Base-by-base conservation (phyloP, 2,797 vertebrate genomes). In the Anguilla pacifica region DNA sequence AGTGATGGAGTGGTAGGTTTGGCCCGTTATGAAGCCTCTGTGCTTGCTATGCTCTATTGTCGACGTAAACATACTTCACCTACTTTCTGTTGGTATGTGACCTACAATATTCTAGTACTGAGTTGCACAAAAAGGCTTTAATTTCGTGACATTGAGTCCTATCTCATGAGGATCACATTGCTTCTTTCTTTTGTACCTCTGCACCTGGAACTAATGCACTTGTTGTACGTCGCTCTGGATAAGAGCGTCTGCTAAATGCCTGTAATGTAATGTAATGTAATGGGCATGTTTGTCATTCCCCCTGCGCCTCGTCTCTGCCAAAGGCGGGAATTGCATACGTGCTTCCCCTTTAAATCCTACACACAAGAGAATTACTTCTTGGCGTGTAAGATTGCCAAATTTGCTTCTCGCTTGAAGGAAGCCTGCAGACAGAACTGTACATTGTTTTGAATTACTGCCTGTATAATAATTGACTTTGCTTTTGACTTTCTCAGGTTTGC, bases 401-500 rank as follows among this genome's bases (percentile, higher is more conserved):
- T 13, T 49, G 22, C 43, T 49, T 81, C 6, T 81, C 6, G 25
- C 15, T 46, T 81, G 19, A 6, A n/a, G 10, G 4, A 46, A 7
- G 3, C 13, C 15, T 1, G 6, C 6, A 22, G 11, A 25, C 9
- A 43, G 13, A 39, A 19, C 35, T 25, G 77, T 10, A 51, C 13
- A 51, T 25, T 51, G 46, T 81, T 81, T n/a, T 25, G 15, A 25
- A 25, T 9, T 46, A 25, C 25, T 81, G 22, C 25, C 6, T n/a
- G 4, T 77, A 77, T 15, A 39, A 43, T 19, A 39, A 43, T 5
- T n/a, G 15, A 25, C n/a, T n/a, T 67, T 67, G 6, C 28, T 77
- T 77, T 43, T 77, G 70, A 35, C 74, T 31, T 70, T 13, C n/a
- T 53, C 91, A 98, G 97, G 96, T 94, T 94, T 93, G 94, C 94